Evolutionary conservation across 2,113 vertebrate species (phyloP).

Genomic region (Engystomops pustulosus): DNA sequence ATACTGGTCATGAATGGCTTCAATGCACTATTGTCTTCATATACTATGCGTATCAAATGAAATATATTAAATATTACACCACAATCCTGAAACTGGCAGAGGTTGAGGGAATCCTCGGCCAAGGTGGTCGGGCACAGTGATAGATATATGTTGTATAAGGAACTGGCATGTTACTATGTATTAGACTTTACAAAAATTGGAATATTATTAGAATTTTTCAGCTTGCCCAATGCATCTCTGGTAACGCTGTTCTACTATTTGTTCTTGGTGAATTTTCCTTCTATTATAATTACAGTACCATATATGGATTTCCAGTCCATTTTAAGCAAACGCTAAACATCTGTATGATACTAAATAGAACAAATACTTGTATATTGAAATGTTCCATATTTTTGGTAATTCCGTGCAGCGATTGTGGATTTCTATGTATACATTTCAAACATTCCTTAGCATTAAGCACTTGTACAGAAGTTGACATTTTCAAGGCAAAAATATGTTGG

Average conservation of each 20-base stretch:
- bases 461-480: slow-evolving; percentile 1
- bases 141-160: neutral
- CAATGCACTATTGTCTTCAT: slow-evolving; percentile 22
- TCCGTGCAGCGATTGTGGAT: neutral
- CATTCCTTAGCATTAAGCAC: neutral
- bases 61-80: slow-evolving; percentile 13
- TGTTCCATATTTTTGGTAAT: neutral
- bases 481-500: neutral
- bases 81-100: slow-evolving; percentile 21
- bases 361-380: neutral
- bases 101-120: neutral
- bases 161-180: slow-evolving; percentile 12
- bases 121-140: neutral
- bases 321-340: neutral
- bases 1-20: slow-evolving; percentile 5
- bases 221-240: neutral
- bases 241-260: neutral
- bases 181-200: slow-evolving; percentile 38
- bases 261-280: neutral
- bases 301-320: too few relatives aligned
- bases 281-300: too few relatives aligned
- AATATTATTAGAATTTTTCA: slow-evolving; percentile 13
- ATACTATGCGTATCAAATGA: neutral
- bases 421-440: neutral
- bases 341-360: neutral